A percentile compares a stretch with the other conserved stretches of the same genome.
Evolutionary conservation across 92 coral and sea anemone species (phyloP).

Genomic region (Phymanthus crucifer): DNA sequence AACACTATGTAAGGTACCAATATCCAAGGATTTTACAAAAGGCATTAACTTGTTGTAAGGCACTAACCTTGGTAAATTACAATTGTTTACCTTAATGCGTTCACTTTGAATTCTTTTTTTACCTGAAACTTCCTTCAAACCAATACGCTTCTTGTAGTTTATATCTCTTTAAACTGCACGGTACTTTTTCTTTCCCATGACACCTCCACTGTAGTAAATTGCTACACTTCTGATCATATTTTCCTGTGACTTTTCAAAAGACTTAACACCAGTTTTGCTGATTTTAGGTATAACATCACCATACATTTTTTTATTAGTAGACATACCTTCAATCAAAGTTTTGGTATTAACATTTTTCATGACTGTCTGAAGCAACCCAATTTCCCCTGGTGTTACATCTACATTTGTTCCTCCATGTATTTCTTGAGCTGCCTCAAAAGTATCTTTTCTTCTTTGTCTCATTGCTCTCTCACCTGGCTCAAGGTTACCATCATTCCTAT

Average conservation of each 20-base stretch:
- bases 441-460: neutral
- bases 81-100: conserved; percentile 22
- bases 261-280: neutral
- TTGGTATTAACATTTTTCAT: neutral
- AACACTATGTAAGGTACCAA: conserved; percentile 45
- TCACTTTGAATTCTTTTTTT: conserved; percentile 2
- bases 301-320: neutral
- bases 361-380: neutral
- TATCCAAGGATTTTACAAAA: conserved; percentile 32
- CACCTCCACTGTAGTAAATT: neutral
- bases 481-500: too few relatives aligned
- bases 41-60: conserved; percentile 40
- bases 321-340: neutral
- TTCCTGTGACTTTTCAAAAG: neutral
- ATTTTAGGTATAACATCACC: neutral
- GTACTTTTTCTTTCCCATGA: neutral
- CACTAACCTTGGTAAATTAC: conserved; percentile 29
- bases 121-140: neutral
- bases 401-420: neutral
- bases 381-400: neutral
- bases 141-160: too few relatives aligned
- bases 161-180: neutral
- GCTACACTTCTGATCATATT: neutral
- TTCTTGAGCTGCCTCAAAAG: neutral
- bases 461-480: neutral